Conservation (phyloP, 2,888 invertebrate species). For the Drosophila mayaguana region DNA sequence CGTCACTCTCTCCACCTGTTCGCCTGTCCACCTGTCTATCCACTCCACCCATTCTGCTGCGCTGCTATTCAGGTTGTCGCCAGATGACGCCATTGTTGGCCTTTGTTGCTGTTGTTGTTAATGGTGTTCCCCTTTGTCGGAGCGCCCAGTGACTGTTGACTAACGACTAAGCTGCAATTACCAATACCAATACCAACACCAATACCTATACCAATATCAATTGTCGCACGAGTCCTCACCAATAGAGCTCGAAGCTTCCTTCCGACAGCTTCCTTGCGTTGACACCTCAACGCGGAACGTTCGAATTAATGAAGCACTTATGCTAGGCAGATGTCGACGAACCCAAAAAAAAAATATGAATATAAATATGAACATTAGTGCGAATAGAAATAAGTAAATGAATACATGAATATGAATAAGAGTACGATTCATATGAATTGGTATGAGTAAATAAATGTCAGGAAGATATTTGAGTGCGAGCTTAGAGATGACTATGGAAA, state of each 20-base stretch:
- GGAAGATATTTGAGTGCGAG: background rate
- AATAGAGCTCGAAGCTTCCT: background rate
- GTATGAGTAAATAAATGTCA: background rate
- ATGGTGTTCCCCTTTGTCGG: background rate
- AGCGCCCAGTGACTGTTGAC: constrained; percentile 5
- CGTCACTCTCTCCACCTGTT: background rate
- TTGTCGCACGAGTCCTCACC: background rate
- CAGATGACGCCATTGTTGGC: constrained; percentile 2
- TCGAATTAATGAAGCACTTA: background rate
- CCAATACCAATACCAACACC: constrained; percentile 37
- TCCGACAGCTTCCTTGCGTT: background rate
- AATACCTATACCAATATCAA: constrained; percentile 23
- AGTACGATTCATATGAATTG: background rate
- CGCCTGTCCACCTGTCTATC: background rate
- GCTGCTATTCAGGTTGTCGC: constrained; percentile 1
- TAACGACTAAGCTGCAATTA: constrained; percentile 37
- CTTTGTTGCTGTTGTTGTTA: background rate
- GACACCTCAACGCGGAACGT: background rate
- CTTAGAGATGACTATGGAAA: background rate
- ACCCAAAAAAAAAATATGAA: background rate
- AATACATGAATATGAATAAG: constrained; percentile 2
- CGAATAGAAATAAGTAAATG: background rate
- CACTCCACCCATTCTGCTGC: background rate
- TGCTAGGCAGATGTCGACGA: background rate
- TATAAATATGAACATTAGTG: constrained; percentile 4